Evolutionary conservation across 2,113 vertebrate genomes (phyloP).

Genomic region (Seriola rivoliana): DNA sequence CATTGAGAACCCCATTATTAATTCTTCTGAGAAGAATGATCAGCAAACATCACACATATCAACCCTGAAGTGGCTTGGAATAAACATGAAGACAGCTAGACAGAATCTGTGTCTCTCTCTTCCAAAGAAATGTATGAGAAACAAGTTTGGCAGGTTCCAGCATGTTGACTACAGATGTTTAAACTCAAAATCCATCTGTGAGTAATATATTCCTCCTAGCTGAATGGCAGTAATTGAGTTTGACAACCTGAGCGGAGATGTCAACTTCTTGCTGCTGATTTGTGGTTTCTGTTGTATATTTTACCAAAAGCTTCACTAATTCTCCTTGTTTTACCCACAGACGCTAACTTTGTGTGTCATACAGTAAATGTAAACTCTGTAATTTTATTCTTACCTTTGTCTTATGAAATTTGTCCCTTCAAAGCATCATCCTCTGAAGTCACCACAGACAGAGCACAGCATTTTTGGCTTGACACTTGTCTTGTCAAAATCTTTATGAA

Average conservation of each 20-base stretch:
- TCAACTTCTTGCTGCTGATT: background rate
- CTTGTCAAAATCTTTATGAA: conserved; percentile 26
- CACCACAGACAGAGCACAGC: conserved; percentile 46
- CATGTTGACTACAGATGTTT: conserved; percentile 51
- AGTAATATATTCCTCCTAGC: background rate
- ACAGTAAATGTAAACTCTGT: conserved; percentile 10
- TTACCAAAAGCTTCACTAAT: background rate
- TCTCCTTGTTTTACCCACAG: background rate
- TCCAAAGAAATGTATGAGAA: conserved; percentile 21
- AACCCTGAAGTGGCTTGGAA: conserved; percentile 6
- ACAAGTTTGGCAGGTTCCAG: conserved; percentile 70
- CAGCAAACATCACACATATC: background rate
- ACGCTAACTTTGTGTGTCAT: background rate
- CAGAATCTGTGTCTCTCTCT: conserved; percentile 23
- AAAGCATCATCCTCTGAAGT: conserved; percentile 69
- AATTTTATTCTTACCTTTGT: conserved; percentile 58
- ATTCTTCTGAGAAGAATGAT: background rate
- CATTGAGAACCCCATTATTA: background rate
- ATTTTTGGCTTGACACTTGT: conserved; percentile 51
- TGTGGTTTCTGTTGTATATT: background rate
- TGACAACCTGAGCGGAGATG: background rate
- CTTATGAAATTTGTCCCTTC: conserved; percentile 30
- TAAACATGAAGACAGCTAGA: background rate
- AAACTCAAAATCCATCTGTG: conserved; percentile 2
- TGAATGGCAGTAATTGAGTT: conserved; percentile 4